Evolutionary conservation across 1,140 invertebrate species (phyloP), one percentile per base, ranked within the genome.

Genomic region (Drosophila lacertosa): DNA sequence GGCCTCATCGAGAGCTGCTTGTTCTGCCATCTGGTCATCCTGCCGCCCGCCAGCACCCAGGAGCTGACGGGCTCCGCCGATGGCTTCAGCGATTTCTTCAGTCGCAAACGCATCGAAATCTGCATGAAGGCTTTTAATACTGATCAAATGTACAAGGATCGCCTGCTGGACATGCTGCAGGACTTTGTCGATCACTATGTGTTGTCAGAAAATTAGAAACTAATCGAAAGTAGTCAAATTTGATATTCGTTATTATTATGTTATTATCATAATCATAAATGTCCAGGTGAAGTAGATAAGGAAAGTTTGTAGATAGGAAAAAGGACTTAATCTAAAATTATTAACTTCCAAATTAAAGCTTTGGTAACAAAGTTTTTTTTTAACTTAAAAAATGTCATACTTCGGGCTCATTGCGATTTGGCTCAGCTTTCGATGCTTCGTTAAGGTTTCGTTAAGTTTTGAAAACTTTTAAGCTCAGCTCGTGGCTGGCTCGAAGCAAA

Each of bases 131-230:
- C 91, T 11, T 92, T 92, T 37, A 69, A 90, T 35, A 73, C 79
- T 3, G 91, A 93, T 66, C 50, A 88, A 7, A 10, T 77, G 0
- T 93, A 93, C 71, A 70, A 79, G 16, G 67, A 77, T 29, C 77
- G 92, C 7, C 55, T 93, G 10, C 73, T 69, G 11, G 93, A 93
- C 69, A 84, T 93, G 57, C 72, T 93, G 6, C 82, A 92, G 59
- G 92, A 93, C 70, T 91, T 93, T 35, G 74, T 93, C 3, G 92
- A 93, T 82, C 82, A 90, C 74, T 93, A 89, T 70, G 74, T 93
- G 3, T 29, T 90, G 15, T n/a, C 59, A 24, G 29, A 50, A 16
- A 48, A 57, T n/a, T n/a, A 9, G 32, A 55, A n/a, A 58, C 0
- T n/a, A 48, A 3, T n/a, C n/a, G n/a, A n/a, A n/a, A n/a, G n/a